These are phyloP conservation scores for Drosophila takahashii DNA, from an alignment of 1,140 invertebrate species.

Conservation along the genomic window DNA sequence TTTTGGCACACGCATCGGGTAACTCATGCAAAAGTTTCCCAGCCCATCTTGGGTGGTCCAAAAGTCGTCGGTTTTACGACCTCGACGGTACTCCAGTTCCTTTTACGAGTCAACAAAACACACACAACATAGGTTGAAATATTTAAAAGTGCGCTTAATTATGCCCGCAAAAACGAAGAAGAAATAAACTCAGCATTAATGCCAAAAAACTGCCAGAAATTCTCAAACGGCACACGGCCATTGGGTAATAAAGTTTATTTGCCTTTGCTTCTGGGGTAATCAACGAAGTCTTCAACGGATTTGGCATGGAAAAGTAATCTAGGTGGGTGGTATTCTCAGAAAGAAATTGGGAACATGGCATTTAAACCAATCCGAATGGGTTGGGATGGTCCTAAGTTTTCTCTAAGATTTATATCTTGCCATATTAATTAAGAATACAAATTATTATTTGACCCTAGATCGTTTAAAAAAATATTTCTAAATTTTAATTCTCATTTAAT, in stretches of 20 bases:
- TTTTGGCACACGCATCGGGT: slow-evolving; percentile 52
- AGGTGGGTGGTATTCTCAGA: slow-evolving; percentile 31
- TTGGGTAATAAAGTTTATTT: slow-evolving; percentile 49
- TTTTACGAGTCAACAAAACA: slow-evolving; percentile 63
- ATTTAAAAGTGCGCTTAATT: slow-evolving; percentile 81
- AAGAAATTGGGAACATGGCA: neutral
- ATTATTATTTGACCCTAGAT: neutral
- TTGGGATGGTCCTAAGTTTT: neutral
- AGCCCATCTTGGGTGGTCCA: slow-evolving; percentile 24
- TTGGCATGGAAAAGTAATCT: slow-evolving; percentile 1
- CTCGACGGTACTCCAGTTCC: slow-evolving; percentile 49
- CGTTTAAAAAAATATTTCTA: neutral
- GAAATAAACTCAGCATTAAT: slow-evolving; percentile 49
- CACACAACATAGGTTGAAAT: slow-evolving; percentile 69
- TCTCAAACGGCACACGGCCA: slow-evolving; percentile 52
- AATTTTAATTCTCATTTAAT: neutral
- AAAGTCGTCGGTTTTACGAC: slow-evolving; percentile 58
- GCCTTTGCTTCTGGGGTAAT: slow-evolving; percentile 12
- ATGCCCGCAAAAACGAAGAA: slow-evolving; percentile 53
- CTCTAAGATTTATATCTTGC: no score
- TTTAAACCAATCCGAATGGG: neutral
- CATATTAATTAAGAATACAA: neutral
- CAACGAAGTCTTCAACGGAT: slow-evolving; percentile 23
- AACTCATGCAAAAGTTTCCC: slow-evolving; percentile 8
- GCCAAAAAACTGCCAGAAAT: slow-evolving; percentile 39